Evolutionary conservation across 2,888 invertebrate species (phyloP).

Genomic region (Dryococelus australis): DNA sequence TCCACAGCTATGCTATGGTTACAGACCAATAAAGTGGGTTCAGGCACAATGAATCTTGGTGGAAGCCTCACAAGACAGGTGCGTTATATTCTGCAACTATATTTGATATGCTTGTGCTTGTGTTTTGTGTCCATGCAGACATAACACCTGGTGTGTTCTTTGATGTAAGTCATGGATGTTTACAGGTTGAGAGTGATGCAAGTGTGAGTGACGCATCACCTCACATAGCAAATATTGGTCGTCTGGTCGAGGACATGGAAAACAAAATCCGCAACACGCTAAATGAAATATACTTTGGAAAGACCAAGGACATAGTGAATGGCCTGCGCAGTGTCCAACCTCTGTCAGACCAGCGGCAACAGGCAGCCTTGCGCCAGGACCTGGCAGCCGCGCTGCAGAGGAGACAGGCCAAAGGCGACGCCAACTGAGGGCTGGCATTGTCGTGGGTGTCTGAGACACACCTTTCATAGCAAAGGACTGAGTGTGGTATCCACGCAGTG

Average conservation of each 20-base stretch:
- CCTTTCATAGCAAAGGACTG: too few relatives aligned
- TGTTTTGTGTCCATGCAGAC: background rate
- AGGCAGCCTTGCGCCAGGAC: conserved; percentile 85
- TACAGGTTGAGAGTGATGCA: conserved; percentile 87
- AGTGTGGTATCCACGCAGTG: too few relatives aligned
- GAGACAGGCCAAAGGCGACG: conserved; percentile 72
- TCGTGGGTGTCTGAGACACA: too few relatives aligned
- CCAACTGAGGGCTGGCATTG: conserved; percentile 40
- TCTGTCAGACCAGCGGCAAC: conserved; percentile 82
- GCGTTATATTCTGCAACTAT: conserved; percentile 39
- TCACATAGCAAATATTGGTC: conserved; percentile 98
- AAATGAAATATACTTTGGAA: conserved; percentile 99
- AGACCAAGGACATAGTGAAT: conserved; percentile 98
- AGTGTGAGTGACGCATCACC: conserved; percentile 92
- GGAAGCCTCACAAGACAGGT: conserved; percentile 98
- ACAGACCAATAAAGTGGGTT: conserved; percentile 95
- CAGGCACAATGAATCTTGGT: conserved; percentile 98
- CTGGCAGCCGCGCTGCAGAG: conserved; percentile 83
- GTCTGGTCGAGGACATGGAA: conserved; percentile 99
- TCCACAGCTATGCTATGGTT: conserved; percentile 99
- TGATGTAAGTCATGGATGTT: background rate
- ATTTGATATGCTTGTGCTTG: too few relatives aligned
- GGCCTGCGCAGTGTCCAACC: conserved; percentile 86
- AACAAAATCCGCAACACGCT: conserved; percentile 98
- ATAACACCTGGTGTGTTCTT: background rate